phyloP scores from a whole-genome alignment of 2,113 vertebrate genomes.

The Stercorarius parasiticus region DNA sequence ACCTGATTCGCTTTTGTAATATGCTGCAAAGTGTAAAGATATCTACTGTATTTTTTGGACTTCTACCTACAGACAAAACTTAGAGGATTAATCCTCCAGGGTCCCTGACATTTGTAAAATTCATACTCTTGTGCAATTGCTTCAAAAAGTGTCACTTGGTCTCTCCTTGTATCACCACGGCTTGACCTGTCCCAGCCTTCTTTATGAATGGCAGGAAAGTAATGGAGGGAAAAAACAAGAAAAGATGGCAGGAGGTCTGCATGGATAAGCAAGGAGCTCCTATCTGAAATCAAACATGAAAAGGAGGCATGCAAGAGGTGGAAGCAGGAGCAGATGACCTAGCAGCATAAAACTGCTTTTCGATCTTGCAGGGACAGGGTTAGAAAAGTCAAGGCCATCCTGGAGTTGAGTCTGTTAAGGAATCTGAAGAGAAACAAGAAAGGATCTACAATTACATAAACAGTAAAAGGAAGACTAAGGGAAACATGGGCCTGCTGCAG shows the following conservation, averaged over 20 bases:
- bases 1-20: neutral
- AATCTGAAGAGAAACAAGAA: neutral
- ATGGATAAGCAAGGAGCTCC: neutral
- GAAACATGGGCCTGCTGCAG: neutral
- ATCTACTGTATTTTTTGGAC: neutral
- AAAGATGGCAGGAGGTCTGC: neutral
- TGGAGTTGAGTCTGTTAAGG: neutral
- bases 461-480: neutral
- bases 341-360: neutral
- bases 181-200: neutral
- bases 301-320: neutral
- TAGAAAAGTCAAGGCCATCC: neutral
- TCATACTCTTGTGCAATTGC: neutral
- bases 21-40: neutral
- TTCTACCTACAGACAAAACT: neutral
- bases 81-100: neutral
- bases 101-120: neutral
- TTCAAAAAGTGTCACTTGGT: neutral
- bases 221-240: fast-evolving
- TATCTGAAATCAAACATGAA: neutral
- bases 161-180: neutral
- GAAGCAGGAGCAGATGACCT: neutral
- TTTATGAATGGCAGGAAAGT: neutral
- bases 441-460: neutral
- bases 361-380: neutral